Conservation (phyloP, 2,797 vertebrate species). For the Macroramphosus scolopax region DNA sequence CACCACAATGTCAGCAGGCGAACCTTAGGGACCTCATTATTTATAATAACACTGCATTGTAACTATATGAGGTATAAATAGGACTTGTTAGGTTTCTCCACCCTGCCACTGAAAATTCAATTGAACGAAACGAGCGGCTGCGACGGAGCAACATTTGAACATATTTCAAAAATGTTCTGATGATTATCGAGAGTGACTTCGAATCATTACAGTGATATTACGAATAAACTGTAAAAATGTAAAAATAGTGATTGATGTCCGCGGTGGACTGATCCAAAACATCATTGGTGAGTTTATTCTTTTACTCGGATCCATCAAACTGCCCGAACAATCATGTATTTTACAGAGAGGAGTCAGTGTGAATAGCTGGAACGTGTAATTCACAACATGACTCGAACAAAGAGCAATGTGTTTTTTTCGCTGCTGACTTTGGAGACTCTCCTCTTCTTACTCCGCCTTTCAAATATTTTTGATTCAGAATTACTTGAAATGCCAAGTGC, state of each 20-base stretch:
- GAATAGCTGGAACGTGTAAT: slow-evolving; percentile 11
- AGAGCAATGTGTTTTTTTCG: slow-evolving; percentile 23
- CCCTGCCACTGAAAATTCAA: slow-evolving; percentile 12
- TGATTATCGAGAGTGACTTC: too few species aligned
- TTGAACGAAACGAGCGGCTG: neutral
- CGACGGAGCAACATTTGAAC: neutral
- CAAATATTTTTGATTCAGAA: slow-evolving; percentile 24
- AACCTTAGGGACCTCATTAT: slow-evolving; percentile 73
- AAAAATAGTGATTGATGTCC: too few species aligned
- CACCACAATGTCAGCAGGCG: slow-evolving; percentile 51
- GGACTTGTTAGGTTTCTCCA: slow-evolving; percentile 33
- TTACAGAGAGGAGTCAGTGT: too few species aligned
- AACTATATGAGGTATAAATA: slow-evolving; percentile 47
- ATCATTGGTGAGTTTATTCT: too few species aligned
- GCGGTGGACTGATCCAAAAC: too few species aligned
- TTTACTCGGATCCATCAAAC: too few species aligned
- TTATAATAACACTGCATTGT: slow-evolving; percentile 55
- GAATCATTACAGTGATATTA: too few species aligned
- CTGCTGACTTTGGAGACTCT: slow-evolving; percentile 11
- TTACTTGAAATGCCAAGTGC: slow-evolving; percentile 46
- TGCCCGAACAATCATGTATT: too few species aligned
- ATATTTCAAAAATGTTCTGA: too few species aligned
- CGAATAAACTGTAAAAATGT: too few species aligned
- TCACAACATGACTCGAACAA: slow-evolving; percentile 9
- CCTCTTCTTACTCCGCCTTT: slow-evolving; percentile 2